Evolutionary conservation across 2,797 vertebrate genomes (phyloP).

Genomic region (Pygocentrus nattereri): DNA sequence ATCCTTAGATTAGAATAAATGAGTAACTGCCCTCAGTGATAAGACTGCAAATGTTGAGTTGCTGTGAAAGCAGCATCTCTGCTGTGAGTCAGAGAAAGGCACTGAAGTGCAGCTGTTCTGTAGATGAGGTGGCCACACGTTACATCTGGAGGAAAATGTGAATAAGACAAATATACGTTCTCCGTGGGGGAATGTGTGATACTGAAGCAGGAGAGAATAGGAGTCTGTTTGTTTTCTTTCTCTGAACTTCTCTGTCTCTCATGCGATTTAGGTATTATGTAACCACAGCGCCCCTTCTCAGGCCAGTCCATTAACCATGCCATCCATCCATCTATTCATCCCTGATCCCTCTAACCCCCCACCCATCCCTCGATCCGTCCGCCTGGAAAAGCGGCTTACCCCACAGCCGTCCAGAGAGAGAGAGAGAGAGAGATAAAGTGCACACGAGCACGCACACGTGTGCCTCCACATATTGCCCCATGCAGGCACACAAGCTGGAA

Average conservation of each 20-base stretch:
- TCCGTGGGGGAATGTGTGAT: neutral
- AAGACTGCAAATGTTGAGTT: neutral
- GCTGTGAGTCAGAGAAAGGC: neutral
- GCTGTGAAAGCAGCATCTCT: neutral
- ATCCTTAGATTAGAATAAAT: neutral
- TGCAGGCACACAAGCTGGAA: neutral
- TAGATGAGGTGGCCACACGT: neutral
- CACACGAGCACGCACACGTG: slow-evolving; percentile 6
- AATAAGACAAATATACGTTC: neutral
- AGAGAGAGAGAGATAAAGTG: slow-evolving; percentile 15
- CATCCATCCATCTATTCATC: slow-evolving; percentile 41
- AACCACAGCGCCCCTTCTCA: slow-evolving; percentile 30
- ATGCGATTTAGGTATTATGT: slow-evolving; percentile 47
- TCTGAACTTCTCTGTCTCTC: neutral
- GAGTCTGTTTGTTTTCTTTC: neutral
- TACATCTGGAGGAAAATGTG: neutral
- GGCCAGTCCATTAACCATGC: slow-evolving; percentile 40
- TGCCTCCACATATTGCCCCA: neutral
- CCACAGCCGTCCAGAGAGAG: slow-evolving; percentile 16
- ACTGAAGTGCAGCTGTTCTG: neutral
- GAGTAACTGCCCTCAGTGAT: neutral
- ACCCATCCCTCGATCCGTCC: slow-evolving; percentile 37
- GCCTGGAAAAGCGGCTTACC: slow-evolving; percentile 42
- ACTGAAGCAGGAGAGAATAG: neutral
- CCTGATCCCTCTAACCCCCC: slow-evolving; percentile 35